Evolutionary conservation across 2,113 vertebrate genomes (phyloP), one percentile per base, ranked within the genome.

Genomic region (Edolisoma coerulescens): DNA sequence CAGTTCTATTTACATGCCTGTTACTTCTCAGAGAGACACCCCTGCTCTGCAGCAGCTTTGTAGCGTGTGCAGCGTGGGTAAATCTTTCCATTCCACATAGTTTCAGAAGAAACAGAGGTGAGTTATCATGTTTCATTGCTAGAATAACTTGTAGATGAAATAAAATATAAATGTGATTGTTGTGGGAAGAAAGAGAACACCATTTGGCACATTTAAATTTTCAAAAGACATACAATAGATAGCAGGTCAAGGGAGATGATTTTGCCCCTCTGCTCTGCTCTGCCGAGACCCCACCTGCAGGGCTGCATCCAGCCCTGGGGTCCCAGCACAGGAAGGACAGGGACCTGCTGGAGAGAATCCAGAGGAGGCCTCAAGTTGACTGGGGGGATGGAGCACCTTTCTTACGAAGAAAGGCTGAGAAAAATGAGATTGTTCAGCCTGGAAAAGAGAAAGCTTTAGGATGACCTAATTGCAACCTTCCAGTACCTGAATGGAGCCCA

Each of bases 301-400:
- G 19, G 61, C 61, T 89, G 87, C 45, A 39, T 13, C 76, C 78
- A 89, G 45, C 53, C 10, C 87, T 75, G 78, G 60, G 45, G 0
- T 37, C 27, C 35, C 78, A 68, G 61, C 61, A 41, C n/a, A 61
- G 87, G 1, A 35, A 41, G 61, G 45, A 32, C 87, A 68, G 30
- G 69, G 28, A 67, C 1, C 28, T 53, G 61, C 1, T 39, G 37
- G 15, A 73, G 26, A 2, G 2, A 33, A 22, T 1, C n/a, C 86
- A 73, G 12, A 65, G 67, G 11, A 33, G 18, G 8, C 8, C 17
- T 27, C 42, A 13, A 13, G 50, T 0, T 3, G 21, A 65, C 16
- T 1, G 1, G 1, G 2, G 21, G 1, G 10, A 44, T 50, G 49
- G 32, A 50, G 6, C 17, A 32, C 1, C 6, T 42, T 27, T 56